Base-by-base conservation (phyloP, 1,140 invertebrate species). In the Zaprionus capensis region DNA sequence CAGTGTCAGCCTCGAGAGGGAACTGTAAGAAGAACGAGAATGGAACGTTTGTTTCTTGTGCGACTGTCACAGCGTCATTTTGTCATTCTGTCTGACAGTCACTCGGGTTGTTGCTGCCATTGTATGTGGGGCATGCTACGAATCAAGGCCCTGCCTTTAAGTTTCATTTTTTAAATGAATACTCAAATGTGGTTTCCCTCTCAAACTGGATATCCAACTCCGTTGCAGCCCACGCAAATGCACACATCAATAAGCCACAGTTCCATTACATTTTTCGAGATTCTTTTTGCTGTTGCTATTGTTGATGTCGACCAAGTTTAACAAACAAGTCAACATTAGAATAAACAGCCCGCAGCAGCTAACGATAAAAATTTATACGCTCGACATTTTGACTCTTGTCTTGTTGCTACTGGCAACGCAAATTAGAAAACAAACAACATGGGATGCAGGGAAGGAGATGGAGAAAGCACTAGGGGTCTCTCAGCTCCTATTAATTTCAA, bases 1-100 rank as follows among this genome's bases (percentile, higher is more conserved):
- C 72, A 65, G 65, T 79, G 76, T 76, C 76, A 76, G 55, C 65
- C 53, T 49, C 65, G 34, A 38, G 67, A 51, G n/a, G 26, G 34
- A 49, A 38, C 26, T 17, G 31, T 38, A 53, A n/a, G 24, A 34
- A 67, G 38, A 38, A 61, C 14, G 44, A 63, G 44, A 44, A 63
- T 66, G 66, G 36, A 72, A 57, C 38, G 26, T 31, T 67, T 28
- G 65, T 61, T 53, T 53, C 41, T 71, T 64, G 5, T 75, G 22
- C 24, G n/a, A 46, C 41, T 46, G 41, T 46, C 41, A 20, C 41
- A 17, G 41, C n/a, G 41, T 46, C 41, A 44, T 44, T 44, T 17
- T 44, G 41, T 17, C 41, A 46, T 46, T 34, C 20, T 68, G 49
- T 71, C 76, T 69, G 20, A 38, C 14, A 63, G 67, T 53, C 67